Evolutionary conservation across 1,140 invertebrate genomes (phyloP).

Genomic region (Bombus balteatus): DNA sequence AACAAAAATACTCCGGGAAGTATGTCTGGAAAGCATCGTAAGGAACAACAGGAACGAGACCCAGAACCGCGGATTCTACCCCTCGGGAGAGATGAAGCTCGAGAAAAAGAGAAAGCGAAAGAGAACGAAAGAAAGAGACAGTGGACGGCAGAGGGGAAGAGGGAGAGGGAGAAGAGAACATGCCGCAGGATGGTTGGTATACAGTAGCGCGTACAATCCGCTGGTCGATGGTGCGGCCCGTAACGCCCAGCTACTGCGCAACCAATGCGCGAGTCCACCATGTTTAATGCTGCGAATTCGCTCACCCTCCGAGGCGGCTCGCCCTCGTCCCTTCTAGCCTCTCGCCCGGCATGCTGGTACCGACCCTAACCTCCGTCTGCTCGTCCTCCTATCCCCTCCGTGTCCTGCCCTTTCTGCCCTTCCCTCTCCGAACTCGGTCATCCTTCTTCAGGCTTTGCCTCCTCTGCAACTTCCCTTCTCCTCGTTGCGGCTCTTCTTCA

Average conservation of each 20-base stretch:
- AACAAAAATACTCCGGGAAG: not conserved
- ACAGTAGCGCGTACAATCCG: slow-evolving; percentile 65
- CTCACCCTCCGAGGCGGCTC: slow-evolving; percentile 62
- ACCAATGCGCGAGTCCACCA: slow-evolving; percentile 72
- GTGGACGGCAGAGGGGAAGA: not conserved
- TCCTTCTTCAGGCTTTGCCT: slow-evolving; percentile 24
- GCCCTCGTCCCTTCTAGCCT: slow-evolving; percentile 50
- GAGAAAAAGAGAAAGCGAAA: not conserved
- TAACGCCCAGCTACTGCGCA: slow-evolving; percentile 72
- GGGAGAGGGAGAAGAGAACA: slow-evolving; percentile 36
- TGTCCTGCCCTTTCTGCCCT: slow-evolving; percentile 26
- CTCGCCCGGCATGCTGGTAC: slow-evolving; percentile 46
- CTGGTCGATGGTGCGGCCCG: slow-evolving; percentile 72
- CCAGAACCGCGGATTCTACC: not conserved
- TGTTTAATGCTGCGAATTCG: slow-evolving; percentile 72
- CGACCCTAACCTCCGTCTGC: slow-evolving; percentile 61
- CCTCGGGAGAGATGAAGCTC: not conserved
- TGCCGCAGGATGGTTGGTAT: slow-evolving; percentile 69
- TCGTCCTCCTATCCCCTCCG: slow-evolving; percentile 51
- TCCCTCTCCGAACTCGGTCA: not conserved
- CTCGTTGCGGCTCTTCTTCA: not conserved
- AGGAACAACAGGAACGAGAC: slow-evolving; percentile 32
- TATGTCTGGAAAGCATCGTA: not conserved
- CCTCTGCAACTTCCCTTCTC: slow-evolving; percentile 14
- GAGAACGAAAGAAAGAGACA: not conserved